Base-by-base conservation (phyloP, 2,888 invertebrate species). In the Mycalesis mineus region DNA sequence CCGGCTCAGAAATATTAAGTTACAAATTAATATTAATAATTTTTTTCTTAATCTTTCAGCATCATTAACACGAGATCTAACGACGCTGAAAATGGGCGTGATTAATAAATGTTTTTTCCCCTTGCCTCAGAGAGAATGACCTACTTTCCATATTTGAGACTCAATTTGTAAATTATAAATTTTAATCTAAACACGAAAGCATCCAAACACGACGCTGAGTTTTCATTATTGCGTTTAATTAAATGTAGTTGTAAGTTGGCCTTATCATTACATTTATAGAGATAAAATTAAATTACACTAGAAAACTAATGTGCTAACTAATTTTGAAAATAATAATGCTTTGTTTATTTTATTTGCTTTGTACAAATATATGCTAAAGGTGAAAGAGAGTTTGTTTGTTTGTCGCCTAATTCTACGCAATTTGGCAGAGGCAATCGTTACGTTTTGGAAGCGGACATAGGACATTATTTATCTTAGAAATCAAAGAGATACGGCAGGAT, bases 1-100 rank as follows among this genome's bases (percentile, higher is more conserved):
- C 11, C 11, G 36, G 4, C 36, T 36, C 11, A 36, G 11, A 11
- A 36, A 36, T 36, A 36, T 11, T 4, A 36, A 36, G 36, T 9
- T 11, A 36, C 11, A 36, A 9, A 11, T 36, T 13, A 29, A 44
- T 28, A 29, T 28, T 36, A 22, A 41, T 41, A 41, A 11, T 11
- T 0, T 41, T 31, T 45, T 45, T 45, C 37, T 39, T 8, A 39
- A 39, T 7, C 37, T 49, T 49, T 28, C 37, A 28, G 39, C 37
- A 28, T 49, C 49, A 49, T 39, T 49, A 49, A 37, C 37, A 39
- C n/a, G 39, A 28, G 49, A 22, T 13, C 33, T 39, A 39, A 39
- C 37, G 49, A 49, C n/a, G 39, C 39, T 28, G 28, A 49, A 49
- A 49, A 39, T 28, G 37, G n/a, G 37, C 22, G 39, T 39, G 28